Base-by-base conservation (phyloP, 2,797 vertebrate genomes). In the Gymnopithys bicolor region DNA sequence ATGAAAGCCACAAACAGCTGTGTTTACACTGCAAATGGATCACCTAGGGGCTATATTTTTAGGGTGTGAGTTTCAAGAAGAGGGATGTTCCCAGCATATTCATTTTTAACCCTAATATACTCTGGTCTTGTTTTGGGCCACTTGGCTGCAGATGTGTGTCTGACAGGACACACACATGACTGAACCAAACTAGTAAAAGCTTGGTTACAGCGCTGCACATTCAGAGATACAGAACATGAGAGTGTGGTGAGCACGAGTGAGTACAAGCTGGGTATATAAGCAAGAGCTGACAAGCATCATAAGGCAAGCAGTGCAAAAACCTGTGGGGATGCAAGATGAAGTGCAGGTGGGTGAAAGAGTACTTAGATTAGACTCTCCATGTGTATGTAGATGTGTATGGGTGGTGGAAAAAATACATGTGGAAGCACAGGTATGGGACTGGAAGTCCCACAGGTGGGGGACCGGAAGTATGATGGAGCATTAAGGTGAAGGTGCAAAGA, bases 1-100 rank as follows among this genome's bases (percentile, higher is more conserved):
- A 89, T 77, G 89, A 96, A 95, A 97, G 94, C 84, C 93, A 93
- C 87, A 91, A 93, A 87, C 87, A 91, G 85, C 51, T 94, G 93
- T 49, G 80, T 96, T 91, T 73, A 83, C 58, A 66, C 56, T 49
- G 86, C 78, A 95, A 79, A 88, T 63, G 58, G 89, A 94, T 79
- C 53, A 46, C 67, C 51, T 7, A 13, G 62, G 43, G 67, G 49
- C 37, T 67, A 7, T 51, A 67, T 92, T 83, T 59, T 11, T 58
- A 66, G 60, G 35, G 53, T 64, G n/a, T 52, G 60, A 73, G 68
- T 86, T 79, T 33, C 79, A 68, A 92, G 71, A 76, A 56, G 60
- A 70, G 74, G 28, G 18, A 24, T 0, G 0, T 37, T 76, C 32
- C 56, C 0, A 0, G 56, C 53, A 3, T 56, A 39, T 48, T 87